Evolutionary conservation across 2,888 invertebrate species (phyloP), one percentile per base, ranked within the genome.

Genomic region (Drosophila setosimentum): DNA sequence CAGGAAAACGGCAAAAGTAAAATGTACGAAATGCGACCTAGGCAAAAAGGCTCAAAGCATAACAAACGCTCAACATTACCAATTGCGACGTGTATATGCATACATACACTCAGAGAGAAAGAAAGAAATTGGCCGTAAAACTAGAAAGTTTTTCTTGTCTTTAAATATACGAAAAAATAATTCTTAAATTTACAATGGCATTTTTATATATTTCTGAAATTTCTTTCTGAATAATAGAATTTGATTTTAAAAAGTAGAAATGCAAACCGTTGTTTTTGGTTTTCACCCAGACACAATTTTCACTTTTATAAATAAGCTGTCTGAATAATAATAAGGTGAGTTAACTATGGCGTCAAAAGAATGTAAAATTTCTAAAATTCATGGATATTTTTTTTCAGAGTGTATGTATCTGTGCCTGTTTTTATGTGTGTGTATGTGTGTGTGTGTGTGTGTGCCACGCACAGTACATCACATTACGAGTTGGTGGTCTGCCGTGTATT

Each of bases 21-120:
- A 79, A 76, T 83, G 78, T 65, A 57, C 61, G 84, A 80, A 86
- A 83, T 82, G 73, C 67, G 85, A 87, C 82, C 73, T 80, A 63
- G 79, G 61, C 69, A 66, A 55, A 37, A 57, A 76, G 73, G 63
- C 73, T 57, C 63, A 66, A 73, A 76, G 67, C 60, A 50, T 66
- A 54, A 66, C 33, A 60, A 61, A 71, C 62, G 68, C 50, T 40
- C 27, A 24, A 55, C 53, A 70, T 77, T 77, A 76, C 65, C 80
- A 70, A 80, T 80, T 73, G 66, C 62, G 51, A 51, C 24, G 54
- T 50, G 32, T 58, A 32, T 16, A 53, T 37, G 32, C 53, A 37
- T 29, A 18, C 50, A 33, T 11, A 45, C 57, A 55, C 55, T 27
- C 5, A 49, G 5, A 24, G 27, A 45, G 1, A 24, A 16, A 4